Evolutionary conservation across 2,888 invertebrate genomes (phyloP).

Genomic region (Caenorhabditis zanzibari): DNA sequence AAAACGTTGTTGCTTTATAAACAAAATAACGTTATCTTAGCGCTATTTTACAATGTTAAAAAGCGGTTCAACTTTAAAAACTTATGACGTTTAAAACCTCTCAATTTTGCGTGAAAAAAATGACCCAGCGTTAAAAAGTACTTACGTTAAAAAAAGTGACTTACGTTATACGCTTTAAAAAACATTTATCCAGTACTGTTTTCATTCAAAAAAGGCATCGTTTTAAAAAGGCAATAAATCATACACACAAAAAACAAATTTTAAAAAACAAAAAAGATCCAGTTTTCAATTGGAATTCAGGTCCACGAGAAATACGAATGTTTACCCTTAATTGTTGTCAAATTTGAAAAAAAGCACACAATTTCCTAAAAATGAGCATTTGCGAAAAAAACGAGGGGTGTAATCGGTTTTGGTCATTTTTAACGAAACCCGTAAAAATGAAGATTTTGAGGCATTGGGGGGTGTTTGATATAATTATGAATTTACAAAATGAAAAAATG

Average conservation of each 20-base stretch:
- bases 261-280: slow-evolving; percentile 11
- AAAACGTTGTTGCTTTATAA: too few species aligned
- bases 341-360: slow-evolving; percentile 13
- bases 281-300: slow-evolving; percentile 38
- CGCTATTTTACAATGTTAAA: too few species aligned
- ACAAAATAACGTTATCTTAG: too few species aligned
- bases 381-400: background rate
- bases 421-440: background rate
- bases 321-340: slow-evolving; percentile 34
- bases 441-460: background rate
- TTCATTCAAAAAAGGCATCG: background rate
- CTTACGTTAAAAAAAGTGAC: too few species aligned
- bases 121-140: too few species aligned
- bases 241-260: background rate
- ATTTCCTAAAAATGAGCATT: slow-evolving; percentile 32
- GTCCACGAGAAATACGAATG: slow-evolving; percentile 15
- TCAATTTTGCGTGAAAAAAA: too few species aligned
- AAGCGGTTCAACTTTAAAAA: too few species aligned
- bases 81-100: too few species aligned
- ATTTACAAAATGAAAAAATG: background rate
- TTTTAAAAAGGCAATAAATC: background rate
- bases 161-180: background rate
- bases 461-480: background rate
- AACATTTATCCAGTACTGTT: background rate
- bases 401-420: background rate